Evolutionary conservation across 2,113 vertebrate genomes (phyloP).

Genomic region (Vulpes ferrilata): DNA sequence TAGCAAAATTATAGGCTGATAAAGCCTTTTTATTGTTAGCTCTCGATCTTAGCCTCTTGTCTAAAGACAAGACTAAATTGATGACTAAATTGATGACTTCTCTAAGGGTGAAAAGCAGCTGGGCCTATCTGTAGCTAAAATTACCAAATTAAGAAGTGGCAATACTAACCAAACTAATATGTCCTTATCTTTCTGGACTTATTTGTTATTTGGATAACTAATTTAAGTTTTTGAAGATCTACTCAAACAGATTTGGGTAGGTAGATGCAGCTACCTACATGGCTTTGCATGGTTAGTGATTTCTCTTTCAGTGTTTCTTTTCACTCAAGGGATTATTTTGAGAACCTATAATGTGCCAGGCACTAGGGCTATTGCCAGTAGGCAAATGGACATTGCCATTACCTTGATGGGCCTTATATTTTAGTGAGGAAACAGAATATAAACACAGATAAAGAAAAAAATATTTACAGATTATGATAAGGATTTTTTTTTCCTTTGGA

Average conservation of each 20-base stretch:
- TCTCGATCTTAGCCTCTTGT: not conserved
- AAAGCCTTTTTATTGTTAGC: not conserved
- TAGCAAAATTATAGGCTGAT: not conserved
- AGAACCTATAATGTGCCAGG: not conserved
- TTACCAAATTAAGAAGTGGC: not conserved
- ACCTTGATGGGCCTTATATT: not conserved
- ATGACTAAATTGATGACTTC: not conserved
- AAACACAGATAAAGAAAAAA: not conserved
- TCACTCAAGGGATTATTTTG: not conserved
- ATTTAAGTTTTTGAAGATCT: conserved; percentile 9
- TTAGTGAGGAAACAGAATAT: not conserved
- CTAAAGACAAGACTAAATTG: no score
- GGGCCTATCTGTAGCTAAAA: not conserved
- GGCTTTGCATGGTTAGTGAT: not conserved
- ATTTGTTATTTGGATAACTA: not conserved
- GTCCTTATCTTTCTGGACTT: not conserved
- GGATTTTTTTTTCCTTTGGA: not conserved
- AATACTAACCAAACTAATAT: not conserved
- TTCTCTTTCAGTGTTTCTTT: conserved; percentile 9
- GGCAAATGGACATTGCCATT: not conserved
- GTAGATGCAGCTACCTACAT: not conserved
- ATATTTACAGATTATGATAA: not conserved
- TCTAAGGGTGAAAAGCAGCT: not conserved
- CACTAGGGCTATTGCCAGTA: not conserved
- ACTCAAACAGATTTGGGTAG: not conserved